These are phyloP conservation scores for Ischnura elegans DNA, from an alignment of 2,888 invertebrate genomes.

Conservation along the genomic window DNA sequence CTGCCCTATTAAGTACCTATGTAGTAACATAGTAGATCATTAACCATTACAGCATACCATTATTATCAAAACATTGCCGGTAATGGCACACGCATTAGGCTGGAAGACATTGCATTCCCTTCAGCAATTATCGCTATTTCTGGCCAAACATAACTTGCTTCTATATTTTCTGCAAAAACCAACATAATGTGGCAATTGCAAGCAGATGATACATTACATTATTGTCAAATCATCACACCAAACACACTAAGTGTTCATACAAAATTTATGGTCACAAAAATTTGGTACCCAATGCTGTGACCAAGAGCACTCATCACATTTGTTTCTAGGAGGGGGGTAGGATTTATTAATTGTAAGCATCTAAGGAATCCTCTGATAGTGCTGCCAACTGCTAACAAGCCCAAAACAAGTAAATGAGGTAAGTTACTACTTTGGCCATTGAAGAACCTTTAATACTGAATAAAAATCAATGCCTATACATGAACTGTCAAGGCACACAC, in stretches of 20 bases:
- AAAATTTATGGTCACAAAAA: slow-evolving; percentile 24
- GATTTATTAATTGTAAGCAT: background rate
- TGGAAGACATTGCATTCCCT: slow-evolving; percentile 50
- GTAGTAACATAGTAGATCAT: background rate
- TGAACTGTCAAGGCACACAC: slow-evolving; percentile 25
- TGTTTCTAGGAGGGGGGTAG: background rate
- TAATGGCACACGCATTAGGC: slow-evolving; percentile 30
- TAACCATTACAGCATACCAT: background rate
- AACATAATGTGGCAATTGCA: slow-evolving; percentile 18
- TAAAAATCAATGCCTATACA: background rate
- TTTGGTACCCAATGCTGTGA: background rate
- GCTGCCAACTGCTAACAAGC: background rate
- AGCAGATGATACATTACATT: background rate
- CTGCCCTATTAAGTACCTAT: slow-evolving; percentile 28
- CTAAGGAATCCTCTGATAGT: background rate
- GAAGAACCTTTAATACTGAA: background rate
- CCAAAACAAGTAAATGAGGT: background rate
- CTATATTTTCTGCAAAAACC: slow-evolving; percentile 38
- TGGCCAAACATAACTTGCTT: slow-evolving; percentile 25
- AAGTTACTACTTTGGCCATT: background rate
- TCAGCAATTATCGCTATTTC: slow-evolving; percentile 17
- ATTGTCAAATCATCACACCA: slow-evolving; percentile 46
- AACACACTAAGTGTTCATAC: slow-evolving; percentile 33
- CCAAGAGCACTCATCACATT: background rate
- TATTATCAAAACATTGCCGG: background rate